Evolutionary conservation across 2,888 invertebrate genomes (phyloP).

Genomic region (Hypolimnas misippus): DNA sequence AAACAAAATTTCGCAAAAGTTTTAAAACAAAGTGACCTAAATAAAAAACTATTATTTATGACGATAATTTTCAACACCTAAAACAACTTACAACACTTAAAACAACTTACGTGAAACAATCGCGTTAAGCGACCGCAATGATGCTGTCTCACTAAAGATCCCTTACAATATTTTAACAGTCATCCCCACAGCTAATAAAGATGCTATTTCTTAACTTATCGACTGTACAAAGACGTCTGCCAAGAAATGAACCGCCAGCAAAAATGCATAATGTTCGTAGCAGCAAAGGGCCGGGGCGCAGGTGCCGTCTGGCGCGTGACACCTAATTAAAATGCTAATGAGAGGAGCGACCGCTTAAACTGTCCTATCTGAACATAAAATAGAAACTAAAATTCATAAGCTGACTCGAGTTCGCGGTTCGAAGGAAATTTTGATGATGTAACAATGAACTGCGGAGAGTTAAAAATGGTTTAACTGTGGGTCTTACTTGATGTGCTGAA

Average conservation of each 20-base stretch:
- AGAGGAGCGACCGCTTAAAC: conserved; percentile 48
- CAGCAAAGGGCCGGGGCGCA: conserved; percentile 42
- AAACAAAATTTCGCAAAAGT: too few species aligned
- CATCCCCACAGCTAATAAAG: conserved; percentile 9
- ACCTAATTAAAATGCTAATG: conserved; percentile 82
- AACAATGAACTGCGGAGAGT: neutral
- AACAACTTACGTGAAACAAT: too few species aligned
- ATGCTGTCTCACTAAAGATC: too few species aligned
- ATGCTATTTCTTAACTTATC: conserved; percentile 27
- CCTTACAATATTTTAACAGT: too few species aligned
- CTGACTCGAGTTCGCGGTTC: conserved; percentile 13
- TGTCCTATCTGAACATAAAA: conserved; percentile 30
- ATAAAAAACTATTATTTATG: too few species aligned
- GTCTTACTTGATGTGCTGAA: too few species aligned
- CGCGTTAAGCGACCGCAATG: too few species aligned
- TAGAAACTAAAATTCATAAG: conserved; percentile 31
- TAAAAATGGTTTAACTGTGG: neutral
- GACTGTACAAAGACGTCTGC: conserved; percentile 34
- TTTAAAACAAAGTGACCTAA: too few species aligned
- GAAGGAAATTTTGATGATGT: conserved; percentile 4
- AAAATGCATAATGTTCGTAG: conserved; percentile 41
- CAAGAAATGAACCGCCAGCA: conserved; percentile 40
- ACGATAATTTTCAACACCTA: too few species aligned
- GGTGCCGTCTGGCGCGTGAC: conserved; percentile 49
- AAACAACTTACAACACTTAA: too few species aligned